phyloP scores from a whole-genome alignment of 2,888 invertebrate species.

The Scaptomyza parva region DNA sequence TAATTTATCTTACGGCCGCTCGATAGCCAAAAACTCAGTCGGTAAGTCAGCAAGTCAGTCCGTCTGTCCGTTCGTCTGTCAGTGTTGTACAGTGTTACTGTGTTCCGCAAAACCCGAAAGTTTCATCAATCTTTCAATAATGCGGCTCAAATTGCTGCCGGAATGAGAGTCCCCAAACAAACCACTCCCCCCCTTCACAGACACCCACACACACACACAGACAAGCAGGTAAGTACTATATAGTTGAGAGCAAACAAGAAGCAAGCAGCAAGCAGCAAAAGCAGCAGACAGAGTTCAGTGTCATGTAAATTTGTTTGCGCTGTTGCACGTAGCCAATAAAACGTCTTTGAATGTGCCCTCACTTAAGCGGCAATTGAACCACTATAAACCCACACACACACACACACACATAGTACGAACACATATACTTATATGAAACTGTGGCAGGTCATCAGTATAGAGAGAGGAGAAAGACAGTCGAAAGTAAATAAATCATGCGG shows the following conservation, averaged over 20 bases:
- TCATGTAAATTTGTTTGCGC: conserved; percentile 80
- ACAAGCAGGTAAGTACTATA: conserved; percentile 33
- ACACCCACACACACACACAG: no score
- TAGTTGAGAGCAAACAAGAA: conserved; percentile 5
- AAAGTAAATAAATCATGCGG: conserved; percentile 77
- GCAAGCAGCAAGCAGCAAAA: conserved; percentile 22
- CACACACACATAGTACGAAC: conserved; percentile 4
- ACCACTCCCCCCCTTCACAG: no score
- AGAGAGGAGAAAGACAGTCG: conserved; percentile 57
- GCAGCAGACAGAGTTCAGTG: conserved; percentile 70
- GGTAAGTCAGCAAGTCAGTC: conserved; percentile 2
- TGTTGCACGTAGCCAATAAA: conserved; percentile 79
- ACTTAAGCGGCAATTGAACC: conserved; percentile 62
- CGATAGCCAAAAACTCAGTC: conserved; percentile 49
- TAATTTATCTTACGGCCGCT: conserved; percentile 69
- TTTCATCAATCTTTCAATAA: conserved; percentile 80
- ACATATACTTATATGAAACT: background rate
- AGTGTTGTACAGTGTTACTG: conserved; percentile 9
- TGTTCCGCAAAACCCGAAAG: conserved; percentile 29
- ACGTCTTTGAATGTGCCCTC: conserved; percentile 62
- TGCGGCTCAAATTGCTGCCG: conserved; percentile 53
- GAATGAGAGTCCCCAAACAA: background rate
- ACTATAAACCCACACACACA: conserved; percentile 28
- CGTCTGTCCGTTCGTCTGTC: conserved; percentile 24
- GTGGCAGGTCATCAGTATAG: conserved; percentile 53